Conservation (phyloP, 2,888 invertebrate species). For the Keiferia lycopersicella region DNA sequence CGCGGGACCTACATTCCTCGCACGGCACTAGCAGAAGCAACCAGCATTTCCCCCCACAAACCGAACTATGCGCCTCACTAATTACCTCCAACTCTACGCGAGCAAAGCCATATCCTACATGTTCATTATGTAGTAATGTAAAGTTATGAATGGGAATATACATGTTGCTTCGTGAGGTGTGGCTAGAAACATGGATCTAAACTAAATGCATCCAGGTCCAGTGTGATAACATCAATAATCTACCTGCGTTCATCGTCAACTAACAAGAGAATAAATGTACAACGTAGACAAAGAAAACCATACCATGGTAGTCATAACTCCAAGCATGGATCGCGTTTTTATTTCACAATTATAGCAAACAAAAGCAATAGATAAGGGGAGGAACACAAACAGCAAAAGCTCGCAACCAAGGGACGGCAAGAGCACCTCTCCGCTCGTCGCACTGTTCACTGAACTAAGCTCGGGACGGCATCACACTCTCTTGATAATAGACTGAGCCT, state of each 20-base stretch:
- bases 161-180: slow-evolving; percentile 30
- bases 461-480: slow-evolving; percentile 69
- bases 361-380: slow-evolving; percentile 57
- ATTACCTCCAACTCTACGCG: neutral
- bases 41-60: neutral
- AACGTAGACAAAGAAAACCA: slow-evolving; percentile 80
- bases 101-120: slow-evolving; percentile 18
- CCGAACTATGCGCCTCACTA: neutral
- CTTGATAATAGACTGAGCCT: slow-evolving; percentile 42
- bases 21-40: neutral
- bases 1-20: slow-evolving; percentile 36
- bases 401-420: slow-evolving; percentile 68
- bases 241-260: slow-evolving; percentile 58
- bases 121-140: slow-evolving; percentile 17
- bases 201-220: slow-evolving; percentile 42
- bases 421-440: slow-evolving; percentile 62
- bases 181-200: slow-evolving; percentile 25
- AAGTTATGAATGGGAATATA: slow-evolving; percentile 32
- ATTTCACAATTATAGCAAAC: slow-evolving; percentile 71
- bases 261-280: slow-evolving; percentile 60
- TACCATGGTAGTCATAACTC: slow-evolving; percentile 82
- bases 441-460: slow-evolving; percentile 78
- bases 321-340: slow-evolving; percentile 80
- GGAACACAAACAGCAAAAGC: slow-evolving; percentile 61
- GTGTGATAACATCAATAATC: slow-evolving; percentile 50